Percentiles rank a stretch among this genome's conserved stretches.
Conservation (phyloP, 2,113 vertebrate genomes). For the Tetrax tetrax region DNA sequence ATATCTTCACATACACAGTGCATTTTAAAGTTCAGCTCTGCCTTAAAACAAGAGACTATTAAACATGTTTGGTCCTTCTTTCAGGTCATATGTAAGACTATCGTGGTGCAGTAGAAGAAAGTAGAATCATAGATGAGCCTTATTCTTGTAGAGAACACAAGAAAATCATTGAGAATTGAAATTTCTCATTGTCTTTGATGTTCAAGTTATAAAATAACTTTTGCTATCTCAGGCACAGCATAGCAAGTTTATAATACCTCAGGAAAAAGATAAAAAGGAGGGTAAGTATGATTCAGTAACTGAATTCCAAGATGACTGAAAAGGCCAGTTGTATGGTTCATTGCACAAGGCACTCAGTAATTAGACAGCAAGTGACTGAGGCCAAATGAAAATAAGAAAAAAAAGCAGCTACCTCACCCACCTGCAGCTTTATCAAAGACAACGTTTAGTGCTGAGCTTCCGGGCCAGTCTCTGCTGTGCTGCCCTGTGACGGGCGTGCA, state of each 20-base stretch:
- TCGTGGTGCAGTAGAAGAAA: not conserved
- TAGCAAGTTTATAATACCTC: not conserved
- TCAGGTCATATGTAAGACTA: not conserved
- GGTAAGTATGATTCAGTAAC: not conserved
- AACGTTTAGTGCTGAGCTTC: not conserved
- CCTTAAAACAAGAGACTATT: not conserved
- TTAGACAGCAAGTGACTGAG: not conserved
- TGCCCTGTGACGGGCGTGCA: fast-evolving
- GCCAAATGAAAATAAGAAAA: not conserved
- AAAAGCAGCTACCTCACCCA: not conserved
- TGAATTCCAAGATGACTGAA: not conserved
- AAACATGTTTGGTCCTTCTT: not conserved
- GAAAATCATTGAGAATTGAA: not conserved
- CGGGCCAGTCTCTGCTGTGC: not conserved
- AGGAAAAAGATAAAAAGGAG: not conserved
- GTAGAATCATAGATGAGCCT: not conserved
- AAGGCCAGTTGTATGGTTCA: not conserved
- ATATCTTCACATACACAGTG: not conserved
- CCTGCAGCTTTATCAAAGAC: not conserved
- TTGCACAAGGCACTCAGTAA: not conserved
- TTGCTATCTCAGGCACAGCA: not conserved
- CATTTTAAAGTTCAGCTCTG: not conserved
- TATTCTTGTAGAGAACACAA: not conserved
- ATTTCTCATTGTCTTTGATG: not conserved
- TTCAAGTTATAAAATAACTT: not conserved